Percentiles rank a stretch among this genome's conserved stretches.
phyloP scores from a whole-genome alignment of 1,140 invertebrate species.

The Araneus ventricosus region DNA sequence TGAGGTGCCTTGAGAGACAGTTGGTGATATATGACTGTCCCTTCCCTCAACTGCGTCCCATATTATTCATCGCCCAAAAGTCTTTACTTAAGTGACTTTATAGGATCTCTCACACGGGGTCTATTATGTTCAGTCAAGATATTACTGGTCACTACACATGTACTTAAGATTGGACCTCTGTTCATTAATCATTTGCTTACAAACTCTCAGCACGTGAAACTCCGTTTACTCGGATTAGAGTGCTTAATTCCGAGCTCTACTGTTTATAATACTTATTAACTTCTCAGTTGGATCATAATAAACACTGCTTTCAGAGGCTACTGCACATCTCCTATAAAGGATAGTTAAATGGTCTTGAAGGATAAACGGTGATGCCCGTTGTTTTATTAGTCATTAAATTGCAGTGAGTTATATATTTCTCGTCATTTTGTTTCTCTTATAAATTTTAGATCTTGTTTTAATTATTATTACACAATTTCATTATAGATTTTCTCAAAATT shows the following conservation, averaged over 20 bases:
- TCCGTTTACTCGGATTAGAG: neutral
- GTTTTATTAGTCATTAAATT: too few relatives aligned
- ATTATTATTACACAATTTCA: too few relatives aligned
- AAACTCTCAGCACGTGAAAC: neutral
- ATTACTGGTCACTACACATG: conserved; percentile 9
- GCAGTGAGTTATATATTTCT: too few relatives aligned
- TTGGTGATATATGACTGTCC: neutral
- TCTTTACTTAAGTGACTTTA: neutral
- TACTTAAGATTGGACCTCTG: neutral
- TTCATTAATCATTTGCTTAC: conserved; percentile 31
- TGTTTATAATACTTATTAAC: neutral
- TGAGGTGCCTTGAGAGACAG: neutral
- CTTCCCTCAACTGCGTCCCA: too few relatives aligned
- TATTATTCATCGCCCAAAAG: conserved; percentile 19
- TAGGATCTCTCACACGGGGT: neutral
- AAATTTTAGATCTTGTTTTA: too few relatives aligned
- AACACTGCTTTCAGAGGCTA: neutral
- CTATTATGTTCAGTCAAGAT: conserved; percentile 25
- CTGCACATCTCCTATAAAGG: too few relatives aligned
- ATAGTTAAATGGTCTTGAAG: too few relatives aligned
- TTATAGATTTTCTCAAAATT: too few relatives aligned
- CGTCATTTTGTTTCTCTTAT: too few relatives aligned
- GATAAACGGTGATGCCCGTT: too few relatives aligned
- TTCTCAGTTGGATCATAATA: neutral
- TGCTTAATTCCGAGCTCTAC: neutral